phyloP scores from a whole-genome alignment of 2,888 invertebrate species.

The Penaeus monodon region DNA sequence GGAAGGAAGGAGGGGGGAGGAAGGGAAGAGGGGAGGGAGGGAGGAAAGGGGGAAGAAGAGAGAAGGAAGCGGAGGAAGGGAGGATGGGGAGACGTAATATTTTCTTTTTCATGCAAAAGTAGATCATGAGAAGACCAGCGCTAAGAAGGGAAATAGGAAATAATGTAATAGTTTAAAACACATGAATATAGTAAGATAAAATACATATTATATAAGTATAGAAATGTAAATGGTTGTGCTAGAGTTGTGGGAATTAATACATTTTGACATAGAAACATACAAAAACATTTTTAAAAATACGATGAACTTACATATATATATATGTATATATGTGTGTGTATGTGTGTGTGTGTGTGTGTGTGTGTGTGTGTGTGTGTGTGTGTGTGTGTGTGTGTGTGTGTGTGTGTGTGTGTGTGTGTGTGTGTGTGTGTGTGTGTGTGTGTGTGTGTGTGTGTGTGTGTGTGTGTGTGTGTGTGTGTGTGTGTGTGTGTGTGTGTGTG shows the following conservation, averaged over 20 bases:
- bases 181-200: too few relatives aligned
- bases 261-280: too few relatives aligned
- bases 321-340: slow-evolving; percentile 30
- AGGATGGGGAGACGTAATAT: too few relatives aligned
- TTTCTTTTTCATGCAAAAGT: too few relatives aligned
- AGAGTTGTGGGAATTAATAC: too few relatives aligned
- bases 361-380: slow-evolving; percentile 1
- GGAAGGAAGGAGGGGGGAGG: not conserved
- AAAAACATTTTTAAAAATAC: too few relatives aligned
- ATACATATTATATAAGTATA: too few relatives aligned
- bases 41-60: not conserved
- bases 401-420: not conserved
- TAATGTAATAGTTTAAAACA: too few relatives aligned
- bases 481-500: slow-evolving; percentile 4
- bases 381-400: not conserved
- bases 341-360: slow-evolving; percentile 18
- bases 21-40: not conserved
- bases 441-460: slow-evolving; percentile 21
- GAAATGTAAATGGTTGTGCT: too few relatives aligned
- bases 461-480: not conserved
- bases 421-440: slow-evolving; percentile 22
- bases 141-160: too few relatives aligned
- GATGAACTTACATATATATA: slow-evolving; percentile 9
- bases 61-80: not conserved
- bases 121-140: too few relatives aligned